A percentile compares a stretch with the other conserved stretches of the same genome.
phyloP scores from a whole-genome alignment of 2,888 invertebrate species.

The Zygogramma bicolorata region DNA sequence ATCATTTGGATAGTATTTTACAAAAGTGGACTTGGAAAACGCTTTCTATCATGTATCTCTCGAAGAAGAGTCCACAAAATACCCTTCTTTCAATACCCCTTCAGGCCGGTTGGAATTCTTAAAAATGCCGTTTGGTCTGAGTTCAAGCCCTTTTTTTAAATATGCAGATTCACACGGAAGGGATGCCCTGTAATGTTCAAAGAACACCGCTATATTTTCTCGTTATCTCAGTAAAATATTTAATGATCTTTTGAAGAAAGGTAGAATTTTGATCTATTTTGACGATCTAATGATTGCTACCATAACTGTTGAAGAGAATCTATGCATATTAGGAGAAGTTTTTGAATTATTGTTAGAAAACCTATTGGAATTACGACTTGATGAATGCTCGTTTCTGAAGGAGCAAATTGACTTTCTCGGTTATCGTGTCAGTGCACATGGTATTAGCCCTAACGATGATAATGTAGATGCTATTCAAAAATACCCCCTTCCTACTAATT shows the following conservation, averaged over 20 bases:
- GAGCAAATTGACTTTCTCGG: constrained; percentile 52
- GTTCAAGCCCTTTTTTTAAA: no score
- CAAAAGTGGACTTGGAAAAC: constrained; percentile 52
- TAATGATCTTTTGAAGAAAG: constrained; percentile 29
- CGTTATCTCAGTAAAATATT: constrained; percentile 45
- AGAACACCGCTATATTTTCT: constrained; percentile 50
- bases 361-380: no score
- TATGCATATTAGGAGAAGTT: no score
- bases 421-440: constrained; percentile 42
- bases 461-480: constrained; percentile 34
- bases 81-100: constrained; percentile 55
- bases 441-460: no score
- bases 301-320: no score
- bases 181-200: no score
- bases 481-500: constrained; percentile 41
- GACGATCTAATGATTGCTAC: no score
- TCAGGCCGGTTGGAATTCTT: constrained; percentile 54
- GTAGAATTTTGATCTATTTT: no score
- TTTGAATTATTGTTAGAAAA: no score
- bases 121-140: no score
- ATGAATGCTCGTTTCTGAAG: no score
- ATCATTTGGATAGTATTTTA: constrained; percentile 51
- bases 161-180: no score
- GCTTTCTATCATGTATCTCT: constrained; percentile 55
- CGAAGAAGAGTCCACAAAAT: constrained; percentile 47